phyloP scores from a whole-genome alignment of 2,888 invertebrate species.

The Noctua fimbriata region DNA sequence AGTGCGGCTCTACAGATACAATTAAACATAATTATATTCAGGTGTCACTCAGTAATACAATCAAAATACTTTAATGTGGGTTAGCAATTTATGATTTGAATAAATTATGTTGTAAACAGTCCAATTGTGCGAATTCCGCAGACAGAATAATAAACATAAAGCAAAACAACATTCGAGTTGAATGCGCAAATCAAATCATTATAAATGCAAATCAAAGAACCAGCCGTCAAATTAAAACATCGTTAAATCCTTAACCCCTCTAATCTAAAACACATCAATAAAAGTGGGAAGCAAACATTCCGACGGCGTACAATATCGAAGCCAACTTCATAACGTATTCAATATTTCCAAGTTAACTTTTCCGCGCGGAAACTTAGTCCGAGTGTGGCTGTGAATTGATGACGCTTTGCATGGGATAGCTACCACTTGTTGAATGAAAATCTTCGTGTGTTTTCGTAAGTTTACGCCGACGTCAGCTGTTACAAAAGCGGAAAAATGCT shows the following conservation, averaged over 20 bases:
- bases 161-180: conserved; percentile 37
- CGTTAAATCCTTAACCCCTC: conserved; percentile 19
- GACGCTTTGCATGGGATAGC: conserved; percentile 75
- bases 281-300: conserved; percentile 39
- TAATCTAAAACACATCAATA: conserved; percentile 33
- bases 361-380: conserved; percentile 61
- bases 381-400: conserved; percentile 71
- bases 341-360: conserved; percentile 63
- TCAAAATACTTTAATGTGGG: conserved; percentile 49
- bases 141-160: conserved; percentile 38
- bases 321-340: conserved; percentile 57
- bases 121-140: conserved; percentile 51
- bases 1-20: conserved; percentile 34
- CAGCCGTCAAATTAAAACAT: conserved; percentile 38
- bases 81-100: conserved; percentile 53
- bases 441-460: conserved; percentile 86
- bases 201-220: conserved; percentile 41
- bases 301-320: conserved; percentile 32
- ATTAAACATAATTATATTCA: conserved; percentile 51
- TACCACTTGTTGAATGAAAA: conserved; percentile 88
- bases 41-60: conserved; percentile 48
- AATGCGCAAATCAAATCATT: conserved; percentile 41
- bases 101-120: conserved; percentile 53
- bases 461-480: conserved; percentile 75
- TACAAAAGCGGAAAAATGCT: conserved; percentile 76